A percentile compares a stretch with the other conserved stretches of the same genome.
Evolutionary conservation across 2,888 invertebrate genomes (phyloP).

Genomic region (Theretra japonica): DNA sequence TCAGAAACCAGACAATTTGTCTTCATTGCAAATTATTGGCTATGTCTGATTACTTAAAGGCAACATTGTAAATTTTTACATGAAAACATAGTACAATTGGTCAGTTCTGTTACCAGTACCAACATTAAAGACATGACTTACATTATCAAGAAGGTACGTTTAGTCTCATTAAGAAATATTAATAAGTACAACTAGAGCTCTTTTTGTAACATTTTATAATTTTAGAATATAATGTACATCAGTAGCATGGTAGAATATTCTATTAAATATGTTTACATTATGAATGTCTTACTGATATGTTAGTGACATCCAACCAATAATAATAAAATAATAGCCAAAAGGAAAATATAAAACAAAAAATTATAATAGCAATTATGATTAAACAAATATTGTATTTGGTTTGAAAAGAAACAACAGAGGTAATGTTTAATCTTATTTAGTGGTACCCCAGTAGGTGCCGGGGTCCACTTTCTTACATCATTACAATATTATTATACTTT

Average conservation of each 20-base stretch:
- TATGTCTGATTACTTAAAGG: background rate
- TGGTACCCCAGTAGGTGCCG: no score
- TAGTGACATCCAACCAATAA: no score
- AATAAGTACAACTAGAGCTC: background rate
- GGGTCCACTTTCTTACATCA: no score
- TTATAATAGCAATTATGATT: no score
- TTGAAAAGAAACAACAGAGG: no score
- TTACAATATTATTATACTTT: no score
- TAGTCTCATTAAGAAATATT: constrained; percentile 13
- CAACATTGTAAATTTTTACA: constrained; percentile 1
- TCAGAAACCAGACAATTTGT: constrained; percentile 1
- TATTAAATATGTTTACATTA: background rate
- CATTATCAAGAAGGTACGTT: background rate
- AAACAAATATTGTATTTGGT: no score
- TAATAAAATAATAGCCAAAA: no score
- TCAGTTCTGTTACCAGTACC: background rate
- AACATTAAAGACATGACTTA: background rate
- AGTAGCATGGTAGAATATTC: background rate
- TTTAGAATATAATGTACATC: background rate
- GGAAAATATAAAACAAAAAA: no score
- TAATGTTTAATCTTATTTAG: no score
- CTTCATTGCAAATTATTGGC: background rate
- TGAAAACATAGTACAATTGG: background rate
- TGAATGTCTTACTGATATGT: no score
- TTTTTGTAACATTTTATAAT: background rate